Base-by-base conservation (phyloP, 2,113 vertebrate species). In the Micronisus gabar region DNA sequence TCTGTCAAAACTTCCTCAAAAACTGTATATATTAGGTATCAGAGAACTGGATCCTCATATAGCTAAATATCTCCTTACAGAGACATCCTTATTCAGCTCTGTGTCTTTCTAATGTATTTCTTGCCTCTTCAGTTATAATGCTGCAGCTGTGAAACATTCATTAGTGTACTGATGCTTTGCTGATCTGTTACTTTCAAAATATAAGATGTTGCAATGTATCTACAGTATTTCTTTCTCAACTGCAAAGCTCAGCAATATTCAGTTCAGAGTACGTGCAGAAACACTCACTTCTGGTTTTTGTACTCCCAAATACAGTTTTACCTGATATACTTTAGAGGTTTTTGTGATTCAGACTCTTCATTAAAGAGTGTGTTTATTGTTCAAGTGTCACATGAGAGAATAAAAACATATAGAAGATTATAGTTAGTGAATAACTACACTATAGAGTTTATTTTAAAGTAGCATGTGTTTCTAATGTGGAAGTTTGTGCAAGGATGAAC, bases 111-210 rank as follows among this genome's bases (percentile, higher is more conserved):
- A 78, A 95, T 41, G 23, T 52, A 79, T 92, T 95, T 93, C 70
- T 95, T 95, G 56, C 30, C 56, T 95, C 41, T 87, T 93, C 70
- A 70, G 52, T 91, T 91, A 75, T 23, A 96, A 92, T 86, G 36
- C 73, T 85, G 70, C 80, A 97, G 85, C 94, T 95, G 78, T 76
- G 85, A 81, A 90, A 61, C n/a, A 11, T 48, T 95, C 70, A 92
- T 90, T 96, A 95, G 21, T 72, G 83, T 76, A 87, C 55, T 67
- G 63, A 70, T 85, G 29, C 40, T 86, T 88, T 94, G 78, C 82
- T 81, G 68, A 88, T 81, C 65, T 62, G 43, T 86, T 90, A 27
- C 47, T 86, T 94, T 72, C 62, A 84, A 84, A 95, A 76, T 14
- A 61, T 55, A 72, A 92, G 47, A 70, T 52, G 17, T 38, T 59